Base-by-base conservation (phyloP, 2,888 invertebrate species). In the Caenorhabditis zanzibari region DNA sequence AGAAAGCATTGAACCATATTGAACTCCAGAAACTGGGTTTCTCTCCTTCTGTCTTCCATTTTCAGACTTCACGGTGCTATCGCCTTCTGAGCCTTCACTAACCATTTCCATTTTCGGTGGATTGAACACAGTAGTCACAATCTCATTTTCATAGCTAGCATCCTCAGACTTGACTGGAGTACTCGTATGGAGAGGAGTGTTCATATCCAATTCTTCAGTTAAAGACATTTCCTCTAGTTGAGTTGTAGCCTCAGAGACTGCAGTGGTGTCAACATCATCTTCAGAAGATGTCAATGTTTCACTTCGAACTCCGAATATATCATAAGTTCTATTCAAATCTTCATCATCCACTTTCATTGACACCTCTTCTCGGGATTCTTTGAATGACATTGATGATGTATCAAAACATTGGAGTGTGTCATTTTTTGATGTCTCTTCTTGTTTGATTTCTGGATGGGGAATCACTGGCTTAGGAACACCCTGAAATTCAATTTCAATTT, bases 271-370 rank as follows among this genome's bases (percentile, higher is more conserved):
- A 16, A 26, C 5, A 26, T 56, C 56, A 32, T 58, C 58, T n/a
- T 54, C 54, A 24, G 63, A 63, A 26, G 63, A 63, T 10, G 63
- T 28, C 44, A 63, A 44, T n/a, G 63, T 63, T 44, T 26, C 24
- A 28, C 63, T 63, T 63, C n/a, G 44, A 10, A 22, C n/a, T 14
- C 26, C 44, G 7, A 44, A 44, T 0, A 26, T n/a, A 3, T 44
- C 44, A 6, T 14, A 10, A 44, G 44, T 63, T 24, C 38, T 61
- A n/a, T 63, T 47, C 14, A 28, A 24, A 44, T 16, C 47, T 26
- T 26, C 16, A 12, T 19, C 16, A 12, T 19, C 24, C 26, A 54
- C 22, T 12, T 24, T 14, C 54, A 54, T 26, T 19, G 10, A 7
- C 10, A 19, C 49, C 1, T 54, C 54, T 24, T 54, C 26, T 26